phyloP scores from a whole-genome alignment of 2,797 vertebrate species.

The Discoglossus pictus region DNA sequence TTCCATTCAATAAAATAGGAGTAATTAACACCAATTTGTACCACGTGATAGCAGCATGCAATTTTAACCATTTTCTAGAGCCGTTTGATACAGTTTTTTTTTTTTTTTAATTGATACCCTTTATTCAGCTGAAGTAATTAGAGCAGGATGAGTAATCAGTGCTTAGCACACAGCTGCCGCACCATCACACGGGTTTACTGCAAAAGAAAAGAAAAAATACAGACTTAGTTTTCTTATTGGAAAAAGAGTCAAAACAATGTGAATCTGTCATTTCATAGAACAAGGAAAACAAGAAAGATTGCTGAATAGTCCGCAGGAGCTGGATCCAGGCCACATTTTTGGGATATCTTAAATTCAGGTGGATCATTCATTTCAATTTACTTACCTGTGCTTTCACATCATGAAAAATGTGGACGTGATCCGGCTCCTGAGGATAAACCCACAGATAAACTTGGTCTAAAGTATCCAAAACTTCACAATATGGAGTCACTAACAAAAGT shows the following conservation, averaged over 20 bases:
- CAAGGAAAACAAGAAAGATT: too few species aligned
- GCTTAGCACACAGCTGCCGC: slow-evolving; percentile 39
- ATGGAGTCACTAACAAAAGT: too few species aligned
- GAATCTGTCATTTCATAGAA: too few species aligned
- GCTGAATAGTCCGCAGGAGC: too few species aligned
- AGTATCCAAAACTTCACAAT: too few species aligned
- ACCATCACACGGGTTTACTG: slow-evolving; percentile 31
- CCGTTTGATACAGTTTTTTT: slow-evolving; percentile 15
- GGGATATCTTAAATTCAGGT: too few species aligned
- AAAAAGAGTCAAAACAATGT: too few species aligned
- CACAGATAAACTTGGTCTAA: too few species aligned
- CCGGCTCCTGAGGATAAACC: too few species aligned
- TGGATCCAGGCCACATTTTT: too few species aligned
- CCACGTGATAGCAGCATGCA: slow-evolving; percentile 11
- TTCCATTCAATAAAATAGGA: slow-evolving; percentile 42
- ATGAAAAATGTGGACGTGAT: too few species aligned
- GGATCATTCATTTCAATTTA: too few species aligned
- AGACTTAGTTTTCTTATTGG: slow-evolving; percentile 6
- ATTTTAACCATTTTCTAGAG: slow-evolving; percentile 15
- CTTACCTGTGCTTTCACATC: slow-evolving; percentile 39
- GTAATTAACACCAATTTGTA: slow-evolving; percentile 25
- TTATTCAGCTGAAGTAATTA: slow-evolving; percentile 42
- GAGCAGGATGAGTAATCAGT: slow-evolving; percentile 4
- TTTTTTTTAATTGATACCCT: slow-evolving; percentile 36
- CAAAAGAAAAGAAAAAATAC: slow-evolving; percentile 11